Percentiles rank a stretch among this genome's conserved stretches.
Conservation (phyloP, 2,888 invertebrate species). For the Athalia circularis region DNA sequence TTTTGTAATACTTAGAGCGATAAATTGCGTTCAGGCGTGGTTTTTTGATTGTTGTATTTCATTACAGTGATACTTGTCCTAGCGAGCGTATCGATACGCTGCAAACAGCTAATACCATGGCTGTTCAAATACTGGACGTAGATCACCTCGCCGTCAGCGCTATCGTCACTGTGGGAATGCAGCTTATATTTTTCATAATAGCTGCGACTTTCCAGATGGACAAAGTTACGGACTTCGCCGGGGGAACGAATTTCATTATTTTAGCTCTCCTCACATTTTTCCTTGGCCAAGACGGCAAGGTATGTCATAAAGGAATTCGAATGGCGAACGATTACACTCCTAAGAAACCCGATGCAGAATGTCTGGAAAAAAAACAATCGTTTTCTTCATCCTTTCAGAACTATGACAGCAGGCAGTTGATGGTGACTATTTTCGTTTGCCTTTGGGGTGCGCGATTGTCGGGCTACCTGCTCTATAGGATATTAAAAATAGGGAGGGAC, state of each 20-base stretch:
- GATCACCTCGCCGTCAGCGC: conserved; percentile 92
- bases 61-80: conserved; percentile 29
- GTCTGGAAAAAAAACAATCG: not conserved
- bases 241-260: conserved; percentile 94
- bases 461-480: conserved; percentile 91
- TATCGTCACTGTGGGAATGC: conserved; percentile 89
- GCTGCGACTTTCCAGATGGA: conserved; percentile 92
- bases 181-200: conserved; percentile 90
- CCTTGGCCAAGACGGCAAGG: conserved; percentile 87
- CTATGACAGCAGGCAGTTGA: conserved; percentile 91
- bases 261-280: conserved; percentile 91
- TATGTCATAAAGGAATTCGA: conserved; percentile 62
- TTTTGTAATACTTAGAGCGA: not conserved
- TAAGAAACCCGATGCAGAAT: not conserved
- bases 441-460: conserved; percentile 92
- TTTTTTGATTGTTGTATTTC: not conserved
- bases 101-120: conserved; percentile 75
- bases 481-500: conserved; percentile 92
- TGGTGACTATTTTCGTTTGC: conserved; percentile 92
- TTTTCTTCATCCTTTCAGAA: conserved; percentile 75
- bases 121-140: conserved; percentile 84
- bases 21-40: not conserved
- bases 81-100: not conserved
- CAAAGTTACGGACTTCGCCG: conserved; percentile 94
- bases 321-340: not conserved